Percentiles rank a stretch among this genome's conserved stretches.
Conservation (phyloP, 2,797 vertebrate genomes). For the Hydrocynus forskahlii region DNA sequence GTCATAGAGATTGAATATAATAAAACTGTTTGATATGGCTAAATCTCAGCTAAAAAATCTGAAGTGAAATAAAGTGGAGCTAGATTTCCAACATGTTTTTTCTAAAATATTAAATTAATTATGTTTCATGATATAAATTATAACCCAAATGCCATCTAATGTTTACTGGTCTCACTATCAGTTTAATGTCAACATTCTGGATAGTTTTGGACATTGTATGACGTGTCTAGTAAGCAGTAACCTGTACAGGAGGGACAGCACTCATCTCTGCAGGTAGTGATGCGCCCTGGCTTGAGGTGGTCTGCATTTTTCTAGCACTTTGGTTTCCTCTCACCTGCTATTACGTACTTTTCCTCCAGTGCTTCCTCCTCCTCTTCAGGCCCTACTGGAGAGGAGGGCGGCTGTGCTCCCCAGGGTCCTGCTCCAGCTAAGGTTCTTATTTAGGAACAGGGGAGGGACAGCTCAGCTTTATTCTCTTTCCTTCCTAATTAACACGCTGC, state of each 20-base stretch:
- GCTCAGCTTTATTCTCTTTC: slow-evolving; percentile 64
- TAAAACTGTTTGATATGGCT: too few relatives aligned
- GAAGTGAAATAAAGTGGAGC: too few relatives aligned
- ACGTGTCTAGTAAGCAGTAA: not conserved
- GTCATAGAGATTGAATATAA: not conserved
- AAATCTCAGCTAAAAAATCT: too few relatives aligned
- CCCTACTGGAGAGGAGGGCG: slow-evolving; percentile 70
- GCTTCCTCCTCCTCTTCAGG: slow-evolving; percentile 55
- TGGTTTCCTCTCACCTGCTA: not conserved
- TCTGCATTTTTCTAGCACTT: not conserved
- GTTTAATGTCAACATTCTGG: too few relatives aligned
- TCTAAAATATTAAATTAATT: too few relatives aligned
- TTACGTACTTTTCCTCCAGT: slow-evolving; percentile 38
- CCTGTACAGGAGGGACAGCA: not conserved
- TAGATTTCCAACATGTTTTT: too few relatives aligned
- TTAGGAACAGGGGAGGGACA: slow-evolving; percentile 77
- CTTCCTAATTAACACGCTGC: slow-evolving; percentile 74
- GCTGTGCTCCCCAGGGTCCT: slow-evolving; percentile 72
- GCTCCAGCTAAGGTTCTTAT: slow-evolving; percentile 81
- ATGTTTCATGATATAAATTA: too few relatives aligned
- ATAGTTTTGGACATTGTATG: too few relatives aligned
- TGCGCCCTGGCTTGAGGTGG: not conserved
- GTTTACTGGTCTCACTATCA: too few relatives aligned
- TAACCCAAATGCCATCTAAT: too few relatives aligned
- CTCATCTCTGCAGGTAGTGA: not conserved